phyloP scores from a whole-genome alignment of 2,888 invertebrate genomes.

The Philereme vetulata region DNA sequence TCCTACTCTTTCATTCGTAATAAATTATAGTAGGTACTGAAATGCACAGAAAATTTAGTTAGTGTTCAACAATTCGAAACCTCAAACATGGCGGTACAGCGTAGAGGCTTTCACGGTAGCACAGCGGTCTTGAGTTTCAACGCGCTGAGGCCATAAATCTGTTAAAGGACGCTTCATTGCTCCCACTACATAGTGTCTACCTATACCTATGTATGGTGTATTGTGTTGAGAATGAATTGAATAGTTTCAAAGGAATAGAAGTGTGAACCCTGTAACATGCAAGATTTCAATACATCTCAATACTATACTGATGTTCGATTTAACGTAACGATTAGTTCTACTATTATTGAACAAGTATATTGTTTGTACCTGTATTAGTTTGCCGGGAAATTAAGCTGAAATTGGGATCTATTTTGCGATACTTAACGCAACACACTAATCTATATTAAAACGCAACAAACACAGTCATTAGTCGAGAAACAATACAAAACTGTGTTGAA shows the following conservation, averaged over 20 bases:
- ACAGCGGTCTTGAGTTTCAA: conserved; percentile 29
- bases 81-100: conserved; percentile 8
- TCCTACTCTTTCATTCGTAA: no score
- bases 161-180: conserved; percentile 31
- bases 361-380: no score
- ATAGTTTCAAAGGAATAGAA: conserved; percentile 18
- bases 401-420: no score
- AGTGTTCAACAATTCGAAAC: conserved; percentile 13
- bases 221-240: conserved; percentile 29
- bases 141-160: conserved; percentile 39
- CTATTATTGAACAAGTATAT: no score
- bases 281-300: neutral
- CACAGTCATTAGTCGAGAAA: no score
- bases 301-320: no score
- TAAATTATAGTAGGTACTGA: neutral
- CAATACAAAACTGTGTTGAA: no score
- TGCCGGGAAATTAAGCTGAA: no score
- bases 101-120: conserved; percentile 25
- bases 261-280: conserved; percentile 8
- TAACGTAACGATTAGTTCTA: no score
- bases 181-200: conserved; percentile 11
- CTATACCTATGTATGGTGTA: conserved; percentile 5
- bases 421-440: no score
- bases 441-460: no score
- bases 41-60: conserved; percentile 12